Percentiles rank a stretch among this genome's conserved stretches.
These are phyloP conservation scores for Ctenicera cuprea DNA, from an alignment of 2,888 invertebrate genomes.

Conservation along the genomic window DNA sequence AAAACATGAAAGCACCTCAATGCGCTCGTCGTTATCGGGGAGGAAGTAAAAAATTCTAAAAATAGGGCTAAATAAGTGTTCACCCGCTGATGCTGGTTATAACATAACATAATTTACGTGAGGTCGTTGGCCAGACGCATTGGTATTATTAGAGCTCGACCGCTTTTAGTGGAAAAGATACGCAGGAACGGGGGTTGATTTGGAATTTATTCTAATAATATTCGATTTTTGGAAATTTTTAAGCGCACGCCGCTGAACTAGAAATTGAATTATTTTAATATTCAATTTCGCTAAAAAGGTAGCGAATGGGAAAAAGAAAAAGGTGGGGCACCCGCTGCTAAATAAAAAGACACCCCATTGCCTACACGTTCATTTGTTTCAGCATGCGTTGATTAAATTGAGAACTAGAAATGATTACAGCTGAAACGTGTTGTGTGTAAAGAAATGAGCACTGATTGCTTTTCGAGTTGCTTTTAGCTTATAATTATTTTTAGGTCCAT, in stretches of 20 bases:
- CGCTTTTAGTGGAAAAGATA: slow-evolving; percentile 25
- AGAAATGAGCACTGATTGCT: not conserved
- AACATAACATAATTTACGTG: slow-evolving; percentile 49
- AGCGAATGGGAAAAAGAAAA: too few relatives aligned
- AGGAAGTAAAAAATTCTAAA: slow-evolving; percentile 48
- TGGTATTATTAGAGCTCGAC: slow-evolving; percentile 46
- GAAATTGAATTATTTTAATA: too few relatives aligned
- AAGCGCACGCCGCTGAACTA: not conserved
- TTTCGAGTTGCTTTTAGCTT: not conserved
- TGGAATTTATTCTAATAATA: not conserved
- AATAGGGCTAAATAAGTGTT: slow-evolving; percentile 42
- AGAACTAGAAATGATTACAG: not conserved
- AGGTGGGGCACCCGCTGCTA: too few relatives aligned
- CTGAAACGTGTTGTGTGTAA: not conserved
- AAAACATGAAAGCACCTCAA: slow-evolving; percentile 33
- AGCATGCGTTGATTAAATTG: slow-evolving; percentile 9
- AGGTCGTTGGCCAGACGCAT: slow-evolving; percentile 51
- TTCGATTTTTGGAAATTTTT: not conserved
- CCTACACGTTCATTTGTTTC: too few relatives aligned
- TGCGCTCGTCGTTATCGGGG: slow-evolving; percentile 36
- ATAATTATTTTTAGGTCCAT: not conserved
- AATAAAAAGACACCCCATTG: too few relatives aligned
- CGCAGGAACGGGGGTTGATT: slow-evolving; percentile 25
- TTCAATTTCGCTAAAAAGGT: too few relatives aligned
- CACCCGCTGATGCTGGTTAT: slow-evolving; percentile 49